phyloP scores from a whole-genome alignment of 2,888 invertebrate species.

The Chrysolina americana region DNA sequence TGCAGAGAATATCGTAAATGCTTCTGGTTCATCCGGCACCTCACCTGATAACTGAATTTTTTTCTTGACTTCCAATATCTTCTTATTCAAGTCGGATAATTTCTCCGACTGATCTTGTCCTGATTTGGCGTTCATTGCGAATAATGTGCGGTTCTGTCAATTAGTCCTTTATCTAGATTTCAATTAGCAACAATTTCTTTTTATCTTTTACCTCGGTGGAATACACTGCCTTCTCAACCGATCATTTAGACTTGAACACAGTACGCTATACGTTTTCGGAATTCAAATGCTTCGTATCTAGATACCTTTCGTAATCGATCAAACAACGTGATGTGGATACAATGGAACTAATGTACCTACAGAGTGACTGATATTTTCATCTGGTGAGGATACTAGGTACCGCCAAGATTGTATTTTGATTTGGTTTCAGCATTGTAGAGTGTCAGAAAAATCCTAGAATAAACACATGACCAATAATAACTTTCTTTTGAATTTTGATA shows the following conservation, averaged over 20 bases:
- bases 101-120: slow-evolving; percentile 70
- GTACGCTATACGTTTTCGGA: slow-evolving; percentile 8
- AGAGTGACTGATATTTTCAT: neutral
- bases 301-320: slow-evolving; percentile 25
- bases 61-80: slow-evolving; percentile 89
- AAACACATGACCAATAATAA: no score
- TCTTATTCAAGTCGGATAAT: slow-evolving; percentile 78
- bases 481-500: no score
- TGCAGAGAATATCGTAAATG: neutral
- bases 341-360: slow-evolving; percentile 13
- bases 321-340: slow-evolving; percentile 26
- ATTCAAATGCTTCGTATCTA: slow-evolving; percentile 19
- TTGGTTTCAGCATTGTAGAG: no score
- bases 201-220: slow-evolving; percentile 37
- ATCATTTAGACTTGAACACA: slow-evolving; percentile 21
- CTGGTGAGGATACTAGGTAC: neutral
- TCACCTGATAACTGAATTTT: slow-evolving; percentile 88
- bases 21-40: neutral
- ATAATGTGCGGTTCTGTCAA: slow-evolving; percentile 43
- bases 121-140: slow-evolving; percentile 68
- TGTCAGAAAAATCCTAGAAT: no score
- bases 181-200: slow-evolving; percentile 54
- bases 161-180: slow-evolving; percentile 56
- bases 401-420: no score
- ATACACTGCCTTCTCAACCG: slow-evolving; percentile 15